These are phyloP conservation scores for Caenorhabditis imperialis DNA, from an alignment of 2,888 invertebrate genomes.

Conservation along the genomic window DNA sequence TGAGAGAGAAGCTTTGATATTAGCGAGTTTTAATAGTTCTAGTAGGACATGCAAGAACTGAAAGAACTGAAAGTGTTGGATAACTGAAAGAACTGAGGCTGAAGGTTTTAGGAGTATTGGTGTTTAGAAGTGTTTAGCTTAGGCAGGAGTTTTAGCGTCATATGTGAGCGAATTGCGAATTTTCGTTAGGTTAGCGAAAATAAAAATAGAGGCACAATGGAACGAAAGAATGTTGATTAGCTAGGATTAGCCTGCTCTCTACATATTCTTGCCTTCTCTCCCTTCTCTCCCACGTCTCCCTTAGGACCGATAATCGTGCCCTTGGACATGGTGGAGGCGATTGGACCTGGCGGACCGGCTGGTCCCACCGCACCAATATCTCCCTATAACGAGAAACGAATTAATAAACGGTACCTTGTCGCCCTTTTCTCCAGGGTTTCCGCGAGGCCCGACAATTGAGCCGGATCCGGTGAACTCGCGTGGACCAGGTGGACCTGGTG, in stretches of 20 bases:
- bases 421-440: constrained; percentile 74
- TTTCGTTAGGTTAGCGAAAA: constrained; percentile 25
- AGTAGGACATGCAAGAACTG: not conserved
- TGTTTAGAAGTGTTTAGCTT: not conserved
- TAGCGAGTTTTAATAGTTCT: not conserved
- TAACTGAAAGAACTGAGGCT: too few species aligned
- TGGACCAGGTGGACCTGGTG: constrained; percentile 80
- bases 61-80: not conserved
- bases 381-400: constrained; percentile 69
- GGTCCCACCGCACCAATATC: constrained; percentile 73
- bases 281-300: constrained; percentile 84
- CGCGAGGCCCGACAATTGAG: constrained; percentile 74
- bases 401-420: constrained; percentile 69
- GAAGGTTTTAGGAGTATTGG: too few species aligned
- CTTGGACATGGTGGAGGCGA: constrained; percentile 70
- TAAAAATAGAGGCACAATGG: constrained; percentile 13
- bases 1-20: not conserved
- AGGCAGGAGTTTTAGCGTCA: constrained; percentile 12
- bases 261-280: constrained; percentile 79
- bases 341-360: constrained; percentile 75
- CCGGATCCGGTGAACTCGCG: constrained; percentile 74
- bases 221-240: constrained; percentile 24
- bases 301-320: constrained; percentile 76
- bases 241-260: constrained; percentile 28
- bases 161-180: not conserved